Evolutionary conservation across 2,797 vertebrate species (phyloP), one percentile per base, ranked within the genome.

Genomic region (Caiman crocodilus): DNA sequence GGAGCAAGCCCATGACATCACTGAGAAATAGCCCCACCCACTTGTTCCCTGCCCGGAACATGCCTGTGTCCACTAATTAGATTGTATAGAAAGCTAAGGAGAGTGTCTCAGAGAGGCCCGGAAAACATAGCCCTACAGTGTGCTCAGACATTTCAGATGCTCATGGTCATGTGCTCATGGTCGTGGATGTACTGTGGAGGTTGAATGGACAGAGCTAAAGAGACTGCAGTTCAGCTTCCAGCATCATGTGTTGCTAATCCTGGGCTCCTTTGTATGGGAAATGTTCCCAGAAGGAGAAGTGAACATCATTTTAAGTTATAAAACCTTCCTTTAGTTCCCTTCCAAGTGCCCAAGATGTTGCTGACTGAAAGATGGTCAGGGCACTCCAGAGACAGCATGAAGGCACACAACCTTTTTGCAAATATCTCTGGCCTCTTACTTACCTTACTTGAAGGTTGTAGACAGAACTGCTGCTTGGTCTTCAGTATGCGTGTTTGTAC

Each of bases 261-360:
- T 25, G 2, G 30, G 12, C 71, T 89, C 42, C 61, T 92, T 74
- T 92, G 42, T 71, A 57, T 94, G 60, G 81, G 74, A 94, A 73
- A 16, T 32, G 85, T 60, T 87, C 12, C 61, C 67, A 50, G 59
- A 83, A 94, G 42, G 30, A 94, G 69, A 88, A 86, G 35, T 7
- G 64, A 92, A 64, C 32, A 20, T 10, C 6, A 67, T 86, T 96
- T 84, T 75, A 90, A 90, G 87, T 79, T 64, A 26, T 0, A 1
- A 76, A 82, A 78, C 75, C 73, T 91, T 94, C 63, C 74, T 92
- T 84, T 55, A 82, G 73, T 18, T 95, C 85, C 90, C 80, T 89
- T 91, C 86, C 61, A 28, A 71, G 50, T 93, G 91, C 85, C 81
- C 25, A 16, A 67, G 87, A 90, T 90, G 80, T 32, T 92, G 50